These are phyloP conservation scores for Drosophila gaucha DNA, from an alignment of 2,888 invertebrate species.

Conservation along the genomic window DNA sequence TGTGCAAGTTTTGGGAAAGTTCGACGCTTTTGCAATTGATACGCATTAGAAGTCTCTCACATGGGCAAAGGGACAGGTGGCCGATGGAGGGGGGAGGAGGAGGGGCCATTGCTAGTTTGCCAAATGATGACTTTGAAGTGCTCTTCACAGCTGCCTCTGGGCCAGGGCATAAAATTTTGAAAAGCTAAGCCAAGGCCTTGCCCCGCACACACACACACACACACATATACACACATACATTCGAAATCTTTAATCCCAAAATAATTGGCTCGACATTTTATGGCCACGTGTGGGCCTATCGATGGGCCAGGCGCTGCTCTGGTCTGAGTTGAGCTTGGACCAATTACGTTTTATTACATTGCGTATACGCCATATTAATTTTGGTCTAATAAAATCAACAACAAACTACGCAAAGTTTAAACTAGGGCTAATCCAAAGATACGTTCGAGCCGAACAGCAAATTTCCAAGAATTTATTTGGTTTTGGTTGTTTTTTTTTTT, in stretches of 20 bases:
- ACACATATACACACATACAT: background rate
- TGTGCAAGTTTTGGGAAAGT: constrained; percentile 62
- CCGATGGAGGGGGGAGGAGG: background rate
- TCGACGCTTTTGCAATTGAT: constrained; percentile 56
- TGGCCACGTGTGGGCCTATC: constrained; percentile 35
- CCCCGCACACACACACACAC: background rate
- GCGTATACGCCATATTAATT: constrained; percentile 65
- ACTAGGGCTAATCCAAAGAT: constrained; percentile 30
- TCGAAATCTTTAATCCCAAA: constrained; percentile 60
- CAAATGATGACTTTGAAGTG: constrained; percentile 47
- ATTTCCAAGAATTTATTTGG: constrained; percentile 38
- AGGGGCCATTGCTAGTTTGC: constrained; percentile 14
- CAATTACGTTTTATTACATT: constrained; percentile 67
- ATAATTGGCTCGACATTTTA: constrained; percentile 66
- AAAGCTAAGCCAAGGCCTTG: constrained; percentile 17
- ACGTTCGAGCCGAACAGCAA: constrained; percentile 9
- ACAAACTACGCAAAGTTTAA: constrained; percentile 43
- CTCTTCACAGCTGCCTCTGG: constrained; percentile 21
- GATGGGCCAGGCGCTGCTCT: background rate
- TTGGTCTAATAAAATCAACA: constrained; percentile 64
- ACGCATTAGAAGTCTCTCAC: constrained; percentile 42
- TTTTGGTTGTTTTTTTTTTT: constrained; percentile 28
- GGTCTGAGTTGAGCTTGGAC: constrained; percentile 20
- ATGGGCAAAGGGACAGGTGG: constrained; percentile 10
- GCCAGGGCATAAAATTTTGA: constrained; percentile 28